These are phyloP conservation scores for Pantelozetes paolii DNA, from an alignment of 2,888 invertebrate species.

Conservation along the genomic window DNA sequence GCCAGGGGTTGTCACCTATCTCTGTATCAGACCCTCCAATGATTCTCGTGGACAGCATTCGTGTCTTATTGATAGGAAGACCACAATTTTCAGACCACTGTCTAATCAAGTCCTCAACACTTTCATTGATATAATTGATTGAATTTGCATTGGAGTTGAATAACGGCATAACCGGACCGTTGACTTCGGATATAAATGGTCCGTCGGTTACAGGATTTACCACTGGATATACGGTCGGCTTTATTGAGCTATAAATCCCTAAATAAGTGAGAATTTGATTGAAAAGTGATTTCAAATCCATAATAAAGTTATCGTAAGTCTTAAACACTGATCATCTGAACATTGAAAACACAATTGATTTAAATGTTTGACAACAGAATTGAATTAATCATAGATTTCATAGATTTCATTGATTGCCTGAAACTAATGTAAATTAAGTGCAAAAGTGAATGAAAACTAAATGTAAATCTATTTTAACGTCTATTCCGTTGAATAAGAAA, in stretches of 20 bases:
- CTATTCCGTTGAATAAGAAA: no score
- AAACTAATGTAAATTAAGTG: no score
- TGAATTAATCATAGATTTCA: no score
- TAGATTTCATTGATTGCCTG: no score
- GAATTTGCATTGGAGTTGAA: not conserved
- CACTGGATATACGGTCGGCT: not conserved
- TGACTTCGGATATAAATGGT: not conserved
- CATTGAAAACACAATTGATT: no score
- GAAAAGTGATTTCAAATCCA: not conserved
- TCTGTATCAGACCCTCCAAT: slow-evolving; percentile 39
- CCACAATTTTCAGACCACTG: not conserved
- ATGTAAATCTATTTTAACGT: no score
- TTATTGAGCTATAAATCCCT: not conserved
- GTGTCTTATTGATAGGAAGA: not conserved
- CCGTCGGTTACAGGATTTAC: not conserved
- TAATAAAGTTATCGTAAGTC: no score
- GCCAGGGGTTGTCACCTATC: slow-evolving; percentile 41
- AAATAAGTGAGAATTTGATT: not conserved
- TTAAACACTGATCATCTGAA: no score
- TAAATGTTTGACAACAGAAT: no score
- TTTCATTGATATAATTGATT: not conserved
- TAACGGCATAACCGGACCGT: not conserved
- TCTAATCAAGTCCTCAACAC: not conserved
- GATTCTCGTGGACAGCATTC: slow-evolving; percentile 15
- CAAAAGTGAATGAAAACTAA: no score